These are phyloP conservation scores for Cecropterus lyciades DNA, from an alignment of 1,140 invertebrate species.

Conservation along the genomic window DNA sequence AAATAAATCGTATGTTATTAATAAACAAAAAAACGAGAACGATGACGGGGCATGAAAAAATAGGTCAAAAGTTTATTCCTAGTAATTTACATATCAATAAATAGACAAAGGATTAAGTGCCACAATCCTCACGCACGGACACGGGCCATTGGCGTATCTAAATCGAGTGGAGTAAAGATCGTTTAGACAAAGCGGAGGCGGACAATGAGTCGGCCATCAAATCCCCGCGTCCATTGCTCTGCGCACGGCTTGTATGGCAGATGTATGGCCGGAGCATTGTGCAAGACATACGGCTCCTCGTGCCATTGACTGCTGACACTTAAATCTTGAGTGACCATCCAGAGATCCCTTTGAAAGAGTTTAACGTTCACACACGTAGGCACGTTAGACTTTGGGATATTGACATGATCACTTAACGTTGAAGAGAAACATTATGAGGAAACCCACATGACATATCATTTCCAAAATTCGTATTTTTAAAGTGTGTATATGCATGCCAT, in stretches of 20 bases:
- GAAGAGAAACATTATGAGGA: too few relatives aligned
- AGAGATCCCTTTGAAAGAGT: slow-evolving; percentile 13
- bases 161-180: slow-evolving; percentile 45
- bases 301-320: slow-evolving; percentile 33
- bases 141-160: slow-evolving; percentile 29
- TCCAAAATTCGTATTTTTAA: too few relatives aligned
- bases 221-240: slow-evolving; percentile 55
- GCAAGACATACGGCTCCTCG: slow-evolving; percentile 18
- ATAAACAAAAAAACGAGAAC: not conserved
- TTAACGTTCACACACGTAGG: not conserved
- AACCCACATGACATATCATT: too few relatives aligned
- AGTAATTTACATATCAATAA: slow-evolving; percentile 8
- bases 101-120: slow-evolving; percentile 25
- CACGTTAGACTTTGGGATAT: not conserved
- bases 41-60: not conserved
- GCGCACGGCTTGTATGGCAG: slow-evolving; percentile 53
- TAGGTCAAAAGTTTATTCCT: not conserved
- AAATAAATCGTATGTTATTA: too few relatives aligned
- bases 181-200: slow-evolving; percentile 51
- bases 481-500: too few relatives aligned
- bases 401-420: too few relatives aligned
- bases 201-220: slow-evolving; percentile 53
- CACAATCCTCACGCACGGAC: slow-evolving; percentile 29
- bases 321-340: slow-evolving; percentile 23
- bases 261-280: slow-evolving; percentile 47